phyloP scores from a whole-genome alignment of 1,140 invertebrate species.

The Hycleus phaleratus region DNA sequence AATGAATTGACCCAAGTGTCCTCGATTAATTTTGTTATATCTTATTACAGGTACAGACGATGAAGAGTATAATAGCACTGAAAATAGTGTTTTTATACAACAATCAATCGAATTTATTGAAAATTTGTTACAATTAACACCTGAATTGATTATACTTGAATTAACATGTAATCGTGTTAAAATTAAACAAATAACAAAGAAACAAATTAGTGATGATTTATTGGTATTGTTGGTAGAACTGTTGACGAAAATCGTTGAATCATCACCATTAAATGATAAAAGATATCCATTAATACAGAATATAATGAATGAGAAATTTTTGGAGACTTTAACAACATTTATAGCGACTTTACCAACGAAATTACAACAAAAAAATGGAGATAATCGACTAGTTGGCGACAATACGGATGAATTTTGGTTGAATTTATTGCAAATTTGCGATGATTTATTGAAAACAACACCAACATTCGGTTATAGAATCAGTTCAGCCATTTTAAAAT shows the following conservation, averaged over 20 bases:
- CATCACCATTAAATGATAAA: conserved; percentile 9
- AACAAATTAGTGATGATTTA: conserved; percentile 3
- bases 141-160: too few species aligned
- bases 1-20: too few species aligned
- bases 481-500: conserved; percentile 39
- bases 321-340: conserved; percentile 12
- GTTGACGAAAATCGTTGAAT: conserved; percentile 9
- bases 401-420: conserved; percentile 19
- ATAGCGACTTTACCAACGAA: conserved; percentile 15
- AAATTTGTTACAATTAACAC: too few species aligned
- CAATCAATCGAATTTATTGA: too few species aligned
- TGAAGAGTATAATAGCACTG: too few species aligned
- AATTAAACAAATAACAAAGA: too few species aligned
- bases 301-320: conserved; percentile 16
- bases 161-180: too few species aligned
- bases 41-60: too few species aligned
- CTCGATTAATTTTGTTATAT: too few species aligned
- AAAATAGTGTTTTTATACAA: too few species aligned
- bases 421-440: conserved; percentile 5
- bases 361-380: conserved; percentile 2
- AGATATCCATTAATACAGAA: conserved; percentile 8
- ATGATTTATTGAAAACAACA: conserved; percentile 1
- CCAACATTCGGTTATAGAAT: conserved; percentile 30
- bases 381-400: conserved; percentile 16
- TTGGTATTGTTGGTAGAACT: conserved; percentile 21